Conservation (phyloP, 1,140 invertebrate species). For the Zaprionus lachaisei region DNA sequence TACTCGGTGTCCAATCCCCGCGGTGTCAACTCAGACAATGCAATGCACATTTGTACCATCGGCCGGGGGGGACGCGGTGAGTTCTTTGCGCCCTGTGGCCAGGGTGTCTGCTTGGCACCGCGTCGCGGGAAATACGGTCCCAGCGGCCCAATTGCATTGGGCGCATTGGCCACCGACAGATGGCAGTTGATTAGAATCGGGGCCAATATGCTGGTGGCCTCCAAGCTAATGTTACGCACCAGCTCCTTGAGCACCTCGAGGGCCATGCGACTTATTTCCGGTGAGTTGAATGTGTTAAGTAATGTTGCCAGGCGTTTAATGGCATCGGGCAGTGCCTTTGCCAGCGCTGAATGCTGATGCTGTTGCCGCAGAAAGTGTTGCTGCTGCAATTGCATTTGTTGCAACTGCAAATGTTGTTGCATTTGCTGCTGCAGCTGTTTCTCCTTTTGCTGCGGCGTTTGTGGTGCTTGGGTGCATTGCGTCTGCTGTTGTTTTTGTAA, state of each 20-base stretch:
- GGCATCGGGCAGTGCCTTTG: conserved; percentile 94
- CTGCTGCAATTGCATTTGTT: conserved; percentile 79
- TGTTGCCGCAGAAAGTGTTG: conserved; percentile 76
- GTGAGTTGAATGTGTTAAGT: conserved; percentile 95
- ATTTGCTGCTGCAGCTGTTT: conserved; percentile 73
- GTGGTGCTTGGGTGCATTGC: conserved; percentile 59
- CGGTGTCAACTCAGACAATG: conserved; percentile 87
- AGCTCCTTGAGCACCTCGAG: conserved; percentile 94
- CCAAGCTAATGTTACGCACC: conserved; percentile 92
- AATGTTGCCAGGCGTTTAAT: conserved; percentile 93
- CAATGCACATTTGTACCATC: conserved; percentile 95
- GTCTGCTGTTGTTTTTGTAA: conserved; percentile 69
- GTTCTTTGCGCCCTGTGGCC: conserved; percentile 77
- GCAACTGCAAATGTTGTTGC: conserved; percentile 70
- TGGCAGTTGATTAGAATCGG: conserved; percentile 94
- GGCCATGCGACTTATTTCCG: conserved; percentile 91
- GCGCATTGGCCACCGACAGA: conserved; percentile 91
- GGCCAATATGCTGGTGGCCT: conserved; percentile 92
- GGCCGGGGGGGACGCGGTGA: conserved; percentile 89
- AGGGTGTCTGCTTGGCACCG: conserved; percentile 71
- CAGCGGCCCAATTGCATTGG: conserved; percentile 87
- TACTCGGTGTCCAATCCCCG: conserved; percentile 92
- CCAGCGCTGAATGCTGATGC: conserved; percentile 69
- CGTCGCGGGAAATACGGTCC: conserved; percentile 82
- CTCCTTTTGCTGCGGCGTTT: conserved; percentile 71